A percentile compares a stretch with the other conserved stretches of the same genome.
phyloP scores from a whole-genome alignment of 2,113 vertebrate species.

The Mesoclemmys tuberculata region DNA sequence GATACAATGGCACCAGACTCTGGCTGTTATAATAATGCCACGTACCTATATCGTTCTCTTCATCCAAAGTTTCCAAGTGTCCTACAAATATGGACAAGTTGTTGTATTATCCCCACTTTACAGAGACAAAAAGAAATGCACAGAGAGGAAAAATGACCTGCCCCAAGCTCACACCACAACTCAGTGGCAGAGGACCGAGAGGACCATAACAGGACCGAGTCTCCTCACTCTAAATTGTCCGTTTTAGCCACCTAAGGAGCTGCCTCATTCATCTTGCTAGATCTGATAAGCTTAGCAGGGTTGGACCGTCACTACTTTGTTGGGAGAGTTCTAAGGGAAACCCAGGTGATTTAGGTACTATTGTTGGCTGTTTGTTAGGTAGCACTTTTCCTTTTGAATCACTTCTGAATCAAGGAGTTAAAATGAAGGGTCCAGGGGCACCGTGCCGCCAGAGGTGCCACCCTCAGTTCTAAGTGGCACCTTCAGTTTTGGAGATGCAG shows the following conservation, averaged over 20 bases:
- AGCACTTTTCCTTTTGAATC: background rate
- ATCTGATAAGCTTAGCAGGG: conserved; percentile 20
- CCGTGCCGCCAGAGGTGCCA: background rate
- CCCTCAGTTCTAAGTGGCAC: fast-evolving
- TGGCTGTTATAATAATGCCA: background rate
- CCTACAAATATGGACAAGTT: background rate
- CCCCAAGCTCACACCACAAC: background rate
- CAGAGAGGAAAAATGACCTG: background rate
- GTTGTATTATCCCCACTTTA: conserved; percentile 9
- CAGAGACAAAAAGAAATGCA: conserved; percentile 6
- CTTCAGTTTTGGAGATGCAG: background rate
- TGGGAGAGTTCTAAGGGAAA: conserved; percentile 5
- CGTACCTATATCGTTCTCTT: background rate
- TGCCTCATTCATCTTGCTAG: background rate
- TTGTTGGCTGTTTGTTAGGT: background rate
- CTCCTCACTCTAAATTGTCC: background rate
- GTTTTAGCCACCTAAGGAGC: background rate
- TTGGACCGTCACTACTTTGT: conserved; percentile 11
- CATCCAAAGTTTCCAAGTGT: background rate
- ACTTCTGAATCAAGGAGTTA: background rate
- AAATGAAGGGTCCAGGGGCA: background rate
- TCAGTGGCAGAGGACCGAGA: background rate
- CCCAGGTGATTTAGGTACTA: conserved; percentile 30
- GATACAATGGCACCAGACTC: background rate
- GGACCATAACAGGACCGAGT: background rate